Evolutionary conservation across 2,888 invertebrate species (phyloP).

Genomic region (Acanthosepion esculentum): DNA sequence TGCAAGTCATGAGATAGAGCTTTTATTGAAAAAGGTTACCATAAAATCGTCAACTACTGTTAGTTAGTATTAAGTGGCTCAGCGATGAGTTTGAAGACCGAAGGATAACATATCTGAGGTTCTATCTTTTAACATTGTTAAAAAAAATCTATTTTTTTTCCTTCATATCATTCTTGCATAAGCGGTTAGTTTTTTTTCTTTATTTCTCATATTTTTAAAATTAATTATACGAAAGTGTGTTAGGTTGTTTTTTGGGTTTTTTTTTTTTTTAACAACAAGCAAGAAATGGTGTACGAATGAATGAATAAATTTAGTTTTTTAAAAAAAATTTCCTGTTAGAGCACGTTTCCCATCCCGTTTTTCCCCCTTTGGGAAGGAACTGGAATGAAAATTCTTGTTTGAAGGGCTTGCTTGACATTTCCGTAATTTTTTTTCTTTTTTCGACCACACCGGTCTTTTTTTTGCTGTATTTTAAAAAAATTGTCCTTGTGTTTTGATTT

Average conservation of each 20-base stretch:
- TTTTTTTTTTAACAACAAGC: no score
- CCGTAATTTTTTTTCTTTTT: background rate
- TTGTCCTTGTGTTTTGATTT: background rate
- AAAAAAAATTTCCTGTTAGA: no score
- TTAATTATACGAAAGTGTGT: no score
- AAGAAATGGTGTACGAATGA: no score
- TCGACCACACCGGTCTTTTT: background rate
- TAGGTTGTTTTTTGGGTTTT: no score
- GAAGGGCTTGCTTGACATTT: background rate
- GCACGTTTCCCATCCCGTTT: background rate
- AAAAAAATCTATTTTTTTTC: no score
- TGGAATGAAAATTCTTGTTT: background rate
- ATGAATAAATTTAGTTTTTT: no score
- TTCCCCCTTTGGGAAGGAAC: background rate
- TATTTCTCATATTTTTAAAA: no score
- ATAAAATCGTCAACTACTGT: background rate
- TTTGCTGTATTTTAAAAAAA: background rate
- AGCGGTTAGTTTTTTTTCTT: no score
- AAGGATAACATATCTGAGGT: background rate
- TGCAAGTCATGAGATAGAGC: background rate
- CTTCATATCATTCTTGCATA: no score
- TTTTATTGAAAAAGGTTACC: background rate
- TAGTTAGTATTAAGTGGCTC: background rate
- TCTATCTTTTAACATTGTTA: background rate
- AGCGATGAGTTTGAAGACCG: background rate